These are phyloP conservation scores for Capromys pilorides DNA, from an alignment of 2,797 vertebrate species.

Conservation along the genomic window DNA sequence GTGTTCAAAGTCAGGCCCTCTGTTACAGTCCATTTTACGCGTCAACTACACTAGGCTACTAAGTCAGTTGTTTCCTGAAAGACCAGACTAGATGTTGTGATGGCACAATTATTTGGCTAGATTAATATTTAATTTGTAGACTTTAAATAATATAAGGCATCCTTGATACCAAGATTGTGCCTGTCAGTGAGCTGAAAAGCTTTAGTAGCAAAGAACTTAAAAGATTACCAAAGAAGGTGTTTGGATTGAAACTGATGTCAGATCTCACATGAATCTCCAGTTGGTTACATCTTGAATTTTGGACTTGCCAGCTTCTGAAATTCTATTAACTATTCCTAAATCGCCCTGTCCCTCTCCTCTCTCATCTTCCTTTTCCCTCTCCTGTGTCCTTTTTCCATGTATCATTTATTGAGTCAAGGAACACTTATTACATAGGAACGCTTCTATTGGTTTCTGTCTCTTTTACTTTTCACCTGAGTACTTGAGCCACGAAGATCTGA, in stretches of 20 bases:
- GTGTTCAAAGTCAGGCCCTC: neutral
- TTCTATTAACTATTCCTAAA: neutral
- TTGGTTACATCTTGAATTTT: neutral
- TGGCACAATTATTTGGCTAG: neutral
- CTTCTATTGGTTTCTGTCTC: neutral
- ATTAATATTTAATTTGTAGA: neutral
- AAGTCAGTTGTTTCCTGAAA: neutral
- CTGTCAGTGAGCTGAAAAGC: neutral
- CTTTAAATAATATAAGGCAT: neutral
- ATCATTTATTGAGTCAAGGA: neutral
- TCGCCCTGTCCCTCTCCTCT: neutral
- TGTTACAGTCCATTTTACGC: neutral
- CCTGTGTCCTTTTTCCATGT: neutral
- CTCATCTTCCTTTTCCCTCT: neutral
- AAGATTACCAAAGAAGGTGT: neutral
- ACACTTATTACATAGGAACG: neutral
- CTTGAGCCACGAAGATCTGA: neutral
- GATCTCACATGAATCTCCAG: neutral
- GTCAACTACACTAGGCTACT: neutral
- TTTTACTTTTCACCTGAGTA: neutral
- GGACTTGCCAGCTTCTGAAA: neutral
- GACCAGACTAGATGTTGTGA: neutral
- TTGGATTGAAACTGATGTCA: neutral
- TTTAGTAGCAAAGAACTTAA: neutral
- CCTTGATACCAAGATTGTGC: neutral